Conservation (phyloP, 2,888 invertebrate species). For the Cynaeus angustus region DNA sequence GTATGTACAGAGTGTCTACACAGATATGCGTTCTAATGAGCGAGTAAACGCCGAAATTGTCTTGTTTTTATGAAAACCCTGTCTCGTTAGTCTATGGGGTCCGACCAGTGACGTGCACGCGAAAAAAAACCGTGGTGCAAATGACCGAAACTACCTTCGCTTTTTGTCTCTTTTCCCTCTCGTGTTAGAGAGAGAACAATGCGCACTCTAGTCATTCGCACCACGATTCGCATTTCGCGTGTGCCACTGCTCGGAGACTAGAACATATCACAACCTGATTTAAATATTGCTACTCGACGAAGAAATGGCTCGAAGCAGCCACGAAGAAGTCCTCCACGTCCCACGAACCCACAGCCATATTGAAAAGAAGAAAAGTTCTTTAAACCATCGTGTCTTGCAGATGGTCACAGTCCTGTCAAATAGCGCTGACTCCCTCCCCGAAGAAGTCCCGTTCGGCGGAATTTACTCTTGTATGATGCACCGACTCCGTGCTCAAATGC, state of each 20-base stretch:
- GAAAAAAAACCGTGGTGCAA: not conserved
- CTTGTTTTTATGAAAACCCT: conserved; percentile 41
- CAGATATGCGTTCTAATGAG: conserved; percentile 38
- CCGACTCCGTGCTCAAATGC: conserved; percentile 80
- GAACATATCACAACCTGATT: conserved; percentile 49
- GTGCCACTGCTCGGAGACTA: conserved; percentile 30
- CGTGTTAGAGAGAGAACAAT: no score
- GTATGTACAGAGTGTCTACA: conserved; percentile 53
- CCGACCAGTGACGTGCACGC: conserved; percentile 22
- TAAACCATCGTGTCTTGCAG: conserved; percentile 70
- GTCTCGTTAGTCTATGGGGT: conserved; percentile 30
- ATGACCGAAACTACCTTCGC: not conserved
- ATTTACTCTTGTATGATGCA: conserved; percentile 77
- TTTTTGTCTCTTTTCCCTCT: no score
- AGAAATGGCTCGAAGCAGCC: conserved; percentile 47
- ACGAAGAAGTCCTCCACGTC: conserved; percentile 9
- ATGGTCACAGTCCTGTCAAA: conserved; percentile 69
- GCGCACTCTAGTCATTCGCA: no score
- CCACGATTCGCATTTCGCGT: not conserved
- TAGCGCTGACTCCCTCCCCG: conserved; percentile 67
- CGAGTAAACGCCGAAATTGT: conserved; percentile 35
- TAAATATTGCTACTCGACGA: conserved; percentile 44
- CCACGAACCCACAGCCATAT: conserved; percentile 36
- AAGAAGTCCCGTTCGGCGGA: conserved; percentile 70
- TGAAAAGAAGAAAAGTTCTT: conserved; percentile 3